A percentile compares a stretch with the other conserved stretches of the same genome.
Evolutionary conservation across 2,888 invertebrate genomes (phyloP).

Genomic region (Thecophora atra): DNA sequence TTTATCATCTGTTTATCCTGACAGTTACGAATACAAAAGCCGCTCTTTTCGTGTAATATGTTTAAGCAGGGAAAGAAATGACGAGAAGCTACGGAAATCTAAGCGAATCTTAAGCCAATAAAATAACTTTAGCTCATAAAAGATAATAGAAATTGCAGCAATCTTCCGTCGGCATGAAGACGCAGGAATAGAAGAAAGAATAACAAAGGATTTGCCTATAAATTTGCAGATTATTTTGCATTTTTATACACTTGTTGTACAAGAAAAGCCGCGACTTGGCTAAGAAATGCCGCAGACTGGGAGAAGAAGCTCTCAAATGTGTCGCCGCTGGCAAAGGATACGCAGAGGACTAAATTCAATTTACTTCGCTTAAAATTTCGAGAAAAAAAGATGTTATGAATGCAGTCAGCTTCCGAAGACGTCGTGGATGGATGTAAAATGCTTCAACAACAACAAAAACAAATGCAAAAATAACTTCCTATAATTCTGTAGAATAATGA

Average conservation of each 20-base stretch:
- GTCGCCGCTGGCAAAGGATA: constrained; percentile 23
- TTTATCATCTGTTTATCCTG: background rate
- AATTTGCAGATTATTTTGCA: constrained; percentile 63
- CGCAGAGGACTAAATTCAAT: constrained; percentile 29
- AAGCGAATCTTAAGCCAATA: constrained; percentile 28
- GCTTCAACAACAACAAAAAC: constrained; percentile 16
- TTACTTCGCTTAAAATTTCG: constrained; percentile 19
- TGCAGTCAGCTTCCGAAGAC: background rate
- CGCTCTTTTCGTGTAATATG: background rate
- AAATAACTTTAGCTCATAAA: constrained; percentile 36
- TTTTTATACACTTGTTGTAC: constrained; percentile 55
- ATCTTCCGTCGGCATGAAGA: constrained; percentile 21
- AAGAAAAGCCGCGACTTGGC: constrained; percentile 14
- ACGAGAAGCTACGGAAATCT: background rate
- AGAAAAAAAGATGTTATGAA: background rate
- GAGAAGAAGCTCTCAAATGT: background rate
- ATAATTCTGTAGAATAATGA: background rate
- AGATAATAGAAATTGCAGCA: constrained; percentile 35
- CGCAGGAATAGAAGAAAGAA: constrained; percentile 4
- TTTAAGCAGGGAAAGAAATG: background rate
- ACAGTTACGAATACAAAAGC: background rate
- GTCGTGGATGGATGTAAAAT: constrained; percentile 8
- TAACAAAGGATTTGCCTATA: constrained; percentile 44
- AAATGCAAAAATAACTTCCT: background rate
- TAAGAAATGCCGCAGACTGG: background rate